Evolutionary conservation across 2,797 vertebrate genomes (phyloP), one percentile per base, ranked within the genome.

Genomic region (Limosa lapponica): DNA sequence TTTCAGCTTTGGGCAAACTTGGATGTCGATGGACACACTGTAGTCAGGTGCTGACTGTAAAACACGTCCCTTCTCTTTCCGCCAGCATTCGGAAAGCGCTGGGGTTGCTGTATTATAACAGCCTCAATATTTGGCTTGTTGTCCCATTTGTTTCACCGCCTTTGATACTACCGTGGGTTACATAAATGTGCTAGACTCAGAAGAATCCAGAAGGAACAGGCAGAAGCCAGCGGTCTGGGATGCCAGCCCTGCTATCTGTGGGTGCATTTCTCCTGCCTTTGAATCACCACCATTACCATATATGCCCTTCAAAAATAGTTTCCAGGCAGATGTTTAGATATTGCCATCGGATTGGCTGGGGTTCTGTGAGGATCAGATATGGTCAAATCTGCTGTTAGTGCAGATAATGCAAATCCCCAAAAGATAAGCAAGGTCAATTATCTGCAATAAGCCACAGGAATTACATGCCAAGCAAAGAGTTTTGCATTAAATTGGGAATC

Each of bases 351-450:
- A 27, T 54, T 82, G 96, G 93, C 90, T 8, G 6, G 10, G 64
- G 17, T 87, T 95, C 96, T 77, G 74, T 80, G 74, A 51, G 61
- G 65, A 74, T 88, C 92, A 87, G 89, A 90, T 81, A 93, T 13
- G 71, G 94, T 30, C 90, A 87, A 46, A 87, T 85, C 83, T 94
- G 83, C 88, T 91, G 92, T 84, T 81, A 18, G 46, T 37, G 83
- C 94, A 95, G 90, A 96, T 95, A 96, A 80, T 46, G 65, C 83
- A 96, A 96, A 97, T 95, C 94, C 89, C 75, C 74, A 16, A 16
- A 36, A 87, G 95, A 96, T 95, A 96, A 96, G 48, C 0, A 0
- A 39, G 52, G 74, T 62, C 61, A 75, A 81, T 48, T 58, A 25
- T 85, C 78, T 85, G 52, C 65, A 69, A 19, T 36, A 58, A 86